Conservation (phyloP, 2,888 invertebrate genomes). For the Cryptus viduatorius region DNA sequence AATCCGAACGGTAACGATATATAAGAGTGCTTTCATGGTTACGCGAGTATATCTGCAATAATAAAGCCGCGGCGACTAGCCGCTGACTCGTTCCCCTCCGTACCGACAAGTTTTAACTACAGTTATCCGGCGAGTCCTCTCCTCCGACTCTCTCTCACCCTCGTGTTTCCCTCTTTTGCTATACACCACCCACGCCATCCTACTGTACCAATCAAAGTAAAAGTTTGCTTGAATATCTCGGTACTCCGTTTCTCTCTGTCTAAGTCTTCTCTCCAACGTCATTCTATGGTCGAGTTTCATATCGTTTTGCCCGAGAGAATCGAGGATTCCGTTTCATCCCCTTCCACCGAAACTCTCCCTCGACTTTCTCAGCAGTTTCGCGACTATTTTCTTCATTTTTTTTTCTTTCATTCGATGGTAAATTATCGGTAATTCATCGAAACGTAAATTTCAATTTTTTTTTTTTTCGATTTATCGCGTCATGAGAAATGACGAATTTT, state of each 20-base stretch:
- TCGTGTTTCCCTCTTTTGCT: neutral
- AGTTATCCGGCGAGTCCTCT: slow-evolving; percentile 69
- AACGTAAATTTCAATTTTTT: neutral
- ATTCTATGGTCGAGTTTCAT: slow-evolving; percentile 58
- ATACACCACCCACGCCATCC: slow-evolving; percentile 17
- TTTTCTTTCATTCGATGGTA: neutral
- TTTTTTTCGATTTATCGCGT: neutral
- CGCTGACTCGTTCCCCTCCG: slow-evolving; percentile 70
- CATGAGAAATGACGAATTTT: neutral
- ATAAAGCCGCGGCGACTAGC: slow-evolving; percentile 74
- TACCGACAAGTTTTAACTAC: slow-evolving; percentile 79
- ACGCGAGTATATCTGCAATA: slow-evolving; percentile 72
- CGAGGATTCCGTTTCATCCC: slow-evolving; percentile 37
- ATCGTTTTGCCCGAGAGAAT: slow-evolving; percentile 48
- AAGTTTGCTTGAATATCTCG: slow-evolving; percentile 73
- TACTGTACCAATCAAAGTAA: slow-evolving; percentile 77
- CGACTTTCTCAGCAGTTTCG: slow-evolving; percentile 9
- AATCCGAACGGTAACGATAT: slow-evolving; percentile 71
- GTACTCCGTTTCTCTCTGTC: slow-evolving; percentile 41
- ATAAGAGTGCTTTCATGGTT: slow-evolving; percentile 75
- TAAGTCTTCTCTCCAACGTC: slow-evolving; percentile 23
- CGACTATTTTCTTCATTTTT: slow-evolving; percentile 26
- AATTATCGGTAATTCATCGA: slow-evolving; percentile 19
- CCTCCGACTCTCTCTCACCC: slow-evolving; percentile 38
- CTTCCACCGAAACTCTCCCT: slow-evolving; percentile 8